Percentiles rank a stretch among this genome's conserved stretches.
phyloP scores from a whole-genome alignment of 1,140 invertebrate species.

The Paraescarpia echinospica region DNA sequence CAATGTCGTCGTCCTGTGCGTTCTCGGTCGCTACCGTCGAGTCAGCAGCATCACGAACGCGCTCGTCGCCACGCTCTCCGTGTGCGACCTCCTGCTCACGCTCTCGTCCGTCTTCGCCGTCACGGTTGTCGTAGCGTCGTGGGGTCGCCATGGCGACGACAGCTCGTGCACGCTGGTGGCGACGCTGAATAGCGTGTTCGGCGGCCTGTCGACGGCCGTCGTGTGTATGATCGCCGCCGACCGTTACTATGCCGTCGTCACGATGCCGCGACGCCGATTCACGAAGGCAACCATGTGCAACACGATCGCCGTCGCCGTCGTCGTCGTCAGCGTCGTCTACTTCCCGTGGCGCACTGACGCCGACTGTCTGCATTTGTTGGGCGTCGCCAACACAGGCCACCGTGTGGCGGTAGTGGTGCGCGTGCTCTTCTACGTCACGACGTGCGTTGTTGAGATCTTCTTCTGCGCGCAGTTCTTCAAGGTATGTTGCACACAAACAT shows the following conservation, averaged over 20 bases:
- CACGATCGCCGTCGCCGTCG: background rate
- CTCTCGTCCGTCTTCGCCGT: background rate
- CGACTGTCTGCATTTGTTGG: background rate
- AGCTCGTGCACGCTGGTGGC: background rate
- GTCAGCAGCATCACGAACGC: background rate
- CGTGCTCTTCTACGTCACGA: background rate
- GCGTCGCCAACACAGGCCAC: background rate
- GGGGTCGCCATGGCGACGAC: background rate
- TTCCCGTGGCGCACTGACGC: background rate
- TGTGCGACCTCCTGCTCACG: background rate
- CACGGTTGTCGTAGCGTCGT: background rate
- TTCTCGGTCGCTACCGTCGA: background rate
- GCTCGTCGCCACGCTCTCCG: background rate
- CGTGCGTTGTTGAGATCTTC: background rate
- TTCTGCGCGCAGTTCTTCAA: background rate
- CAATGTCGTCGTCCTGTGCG: background rate
- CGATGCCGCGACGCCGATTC: background rate
- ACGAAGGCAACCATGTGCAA: background rate
- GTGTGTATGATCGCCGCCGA: background rate
- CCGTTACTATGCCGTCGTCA: background rate
- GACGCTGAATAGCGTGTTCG: background rate
- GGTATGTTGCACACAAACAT: background rate
- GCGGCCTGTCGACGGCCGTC: background rate
- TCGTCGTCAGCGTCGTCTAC: background rate
- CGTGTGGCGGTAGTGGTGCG: background rate